These are phyloP conservation scores for Trisateles emortualis DNA, from an alignment of 2,888 invertebrate genomes.

Conservation along the genomic window DNA sequence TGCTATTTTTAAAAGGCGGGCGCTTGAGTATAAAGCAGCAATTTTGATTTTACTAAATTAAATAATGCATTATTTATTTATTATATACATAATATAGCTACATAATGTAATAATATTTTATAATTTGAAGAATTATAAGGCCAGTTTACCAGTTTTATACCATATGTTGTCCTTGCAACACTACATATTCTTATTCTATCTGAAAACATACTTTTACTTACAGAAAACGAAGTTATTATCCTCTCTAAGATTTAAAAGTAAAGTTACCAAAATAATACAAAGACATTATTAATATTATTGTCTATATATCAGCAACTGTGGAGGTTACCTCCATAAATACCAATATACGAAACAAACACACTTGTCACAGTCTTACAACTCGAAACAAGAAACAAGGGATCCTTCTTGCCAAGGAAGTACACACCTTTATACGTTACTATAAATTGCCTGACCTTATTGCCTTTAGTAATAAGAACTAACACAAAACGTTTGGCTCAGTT, in stretches of 20 bases:
- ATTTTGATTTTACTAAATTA: background rate
- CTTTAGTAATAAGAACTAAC: constrained; percentile 36
- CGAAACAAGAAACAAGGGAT: constrained; percentile 16
- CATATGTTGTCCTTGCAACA: no score
- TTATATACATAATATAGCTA: no score
- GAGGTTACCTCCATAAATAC: constrained; percentile 42
- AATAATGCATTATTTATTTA: background rate
- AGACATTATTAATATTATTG: no score
- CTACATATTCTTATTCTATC: no score
- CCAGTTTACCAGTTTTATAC: no score
- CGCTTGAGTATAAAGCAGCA: background rate
- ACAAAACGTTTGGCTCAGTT: constrained; percentile 31
- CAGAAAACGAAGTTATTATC: background rate
- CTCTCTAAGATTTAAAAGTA: background rate
- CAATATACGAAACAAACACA: constrained; percentile 47
- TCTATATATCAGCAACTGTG: constrained; percentile 24
- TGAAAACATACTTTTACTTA: no score
- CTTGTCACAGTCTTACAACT: constrained; percentile 36
- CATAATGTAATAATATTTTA: no score
- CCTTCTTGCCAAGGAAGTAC: constrained; percentile 33
- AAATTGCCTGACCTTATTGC: constrained; percentile 42
- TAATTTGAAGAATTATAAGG: no score
- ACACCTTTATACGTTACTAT: constrained; percentile 33
- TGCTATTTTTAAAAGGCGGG: background rate
- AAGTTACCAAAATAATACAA: background rate